Evolutionary conservation across 1,140 invertebrate genomes (phyloP), one percentile per base, ranked within the genome.

Genomic region (Apis mellifera): DNA sequence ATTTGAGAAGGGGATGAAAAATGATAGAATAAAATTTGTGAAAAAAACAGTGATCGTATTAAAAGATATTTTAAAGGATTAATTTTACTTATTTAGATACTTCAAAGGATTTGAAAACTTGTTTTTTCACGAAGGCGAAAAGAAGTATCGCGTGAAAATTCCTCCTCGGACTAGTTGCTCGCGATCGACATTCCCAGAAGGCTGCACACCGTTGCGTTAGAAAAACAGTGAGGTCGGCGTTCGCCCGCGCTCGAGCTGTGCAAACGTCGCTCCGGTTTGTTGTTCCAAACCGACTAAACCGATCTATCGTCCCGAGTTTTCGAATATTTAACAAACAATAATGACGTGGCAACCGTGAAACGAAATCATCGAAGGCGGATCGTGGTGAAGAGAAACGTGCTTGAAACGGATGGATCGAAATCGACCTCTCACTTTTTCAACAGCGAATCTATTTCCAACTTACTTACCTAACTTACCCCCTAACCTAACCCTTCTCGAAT

Each of bases 261-360:
- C 82, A 87, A 86, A 87, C 85, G 79, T 52, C 23, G 76, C 32
- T 76, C 73, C 57, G 73, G 82, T 75, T 86, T 87, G 85, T 87
- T 87, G 72, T 84, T 87, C 82, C 78, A 82, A 87, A 86, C 82
- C 64, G 42, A 4, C 32, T 68, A 42, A 55, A 11, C 32, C 66
- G 62, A 73, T 23, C 73, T 86, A 79, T 84, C 81, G 19, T 32
- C 55, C 82, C 11, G 64, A 86, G 59, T 84, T 87, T 84, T 86
- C 60, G 77, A 60, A 77, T 87, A 84, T 87, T 87, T 87, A 86
- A 86, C 86, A 87, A 87, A n/a, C n/a, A n/a, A 87, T 82, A 86
- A 81, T 84, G 85, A 86, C 85, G 74, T 52, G 21, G 86, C 86
- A 59, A 32, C 48, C 15, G 15, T 59, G 17, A 57, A 80, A 78